Conservation (phyloP, 2,888 invertebrate genomes). For the Sphaerophoria rueppellii region DNA sequence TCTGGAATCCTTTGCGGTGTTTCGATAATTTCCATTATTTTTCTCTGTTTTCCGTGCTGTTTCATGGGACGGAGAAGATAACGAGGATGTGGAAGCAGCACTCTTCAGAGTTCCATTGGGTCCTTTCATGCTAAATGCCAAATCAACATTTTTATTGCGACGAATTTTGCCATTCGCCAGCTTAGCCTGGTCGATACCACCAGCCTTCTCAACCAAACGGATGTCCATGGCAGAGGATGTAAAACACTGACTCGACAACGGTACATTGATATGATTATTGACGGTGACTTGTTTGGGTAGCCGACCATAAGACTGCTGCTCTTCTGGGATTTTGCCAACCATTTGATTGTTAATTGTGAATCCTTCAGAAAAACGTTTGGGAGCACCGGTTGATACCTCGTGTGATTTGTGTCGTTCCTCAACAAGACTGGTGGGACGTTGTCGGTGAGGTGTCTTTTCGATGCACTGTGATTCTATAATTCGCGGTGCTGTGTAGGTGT, state of each 20-base stretch:
- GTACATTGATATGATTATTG: constrained; percentile 82
- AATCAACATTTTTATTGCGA: constrained; percentile 82
- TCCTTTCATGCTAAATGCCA: constrained; percentile 80
- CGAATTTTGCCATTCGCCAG: constrained; percentile 77
- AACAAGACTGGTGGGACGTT: constrained; percentile 56
- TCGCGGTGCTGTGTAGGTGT: constrained; percentile 74
- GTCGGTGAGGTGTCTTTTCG: constrained; percentile 70
- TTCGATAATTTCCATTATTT: constrained; percentile 18
- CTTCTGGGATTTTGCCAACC: constrained; percentile 75
- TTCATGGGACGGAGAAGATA: background rate
- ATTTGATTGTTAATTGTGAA: constrained; percentile 83
- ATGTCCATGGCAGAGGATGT: constrained; percentile 78
- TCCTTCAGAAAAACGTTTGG: constrained; percentile 58
- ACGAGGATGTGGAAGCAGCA: constrained; percentile 27
- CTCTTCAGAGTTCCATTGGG: constrained; percentile 63
- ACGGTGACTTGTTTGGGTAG: constrained; percentile 80
- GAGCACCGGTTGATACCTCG: constrained; percentile 25
- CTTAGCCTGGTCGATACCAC: constrained; percentile 37
- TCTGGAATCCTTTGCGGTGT: constrained; percentile 11
- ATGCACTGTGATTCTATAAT: constrained; percentile 77
- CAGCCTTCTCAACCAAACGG: constrained; percentile 75
- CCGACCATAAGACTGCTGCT: constrained; percentile 59
- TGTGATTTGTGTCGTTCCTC: constrained; percentile 54
- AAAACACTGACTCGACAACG: constrained; percentile 49
- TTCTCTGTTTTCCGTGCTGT: constrained; percentile 25